Evolutionary conservation across 2,797 vertebrate species (phyloP), one percentile per base, ranked within the genome.

Genomic region (Malacoctenus gilli): DNA sequence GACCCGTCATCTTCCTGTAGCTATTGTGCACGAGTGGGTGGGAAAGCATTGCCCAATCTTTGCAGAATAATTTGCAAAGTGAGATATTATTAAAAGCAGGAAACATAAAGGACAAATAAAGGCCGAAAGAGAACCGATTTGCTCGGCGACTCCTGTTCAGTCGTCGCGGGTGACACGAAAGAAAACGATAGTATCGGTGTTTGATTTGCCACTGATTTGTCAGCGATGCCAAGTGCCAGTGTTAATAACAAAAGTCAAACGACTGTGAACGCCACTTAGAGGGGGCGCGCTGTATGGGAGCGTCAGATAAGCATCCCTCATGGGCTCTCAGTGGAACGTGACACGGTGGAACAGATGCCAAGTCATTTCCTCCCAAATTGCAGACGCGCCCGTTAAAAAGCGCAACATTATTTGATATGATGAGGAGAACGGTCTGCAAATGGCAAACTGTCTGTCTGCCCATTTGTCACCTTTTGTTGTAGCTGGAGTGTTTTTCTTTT

Each of bases 221-320:
- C 10, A 31, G 16, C 43, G 13, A 41, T 34, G 8, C 25, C 36
- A 22, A 55, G 50, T 51, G 3, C 18, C 40, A 18, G 11, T 35
- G 32, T 36, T 31, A 22, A 22, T 59, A 56, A 40, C 44, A 42
- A 59, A 41, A 22, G 19, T 52, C 28, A 41, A 14, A 14, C 38
- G 18, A 34, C 2, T 38, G 13, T 18, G 3, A 46, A 25, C 32
- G 41, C 4, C 32, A 56, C 59, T 70, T 59, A 44, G 46, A 38
- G 39, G n/a, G 43, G 12, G 37, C 18, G 59, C 42, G 19, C 40
- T 63, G 20, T 0, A 2, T 35, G 3, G 7, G 38, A 25, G 50
- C 4, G 16, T 39, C 13, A 31, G 48, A 16, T 18, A 21, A 46
- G 40, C 1, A 1, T 32, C 32, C 38, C 18, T 55, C 20, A 2